Conservation (phyloP, 2,797 vertebrate species). For the Simalia tracyae region DNA sequence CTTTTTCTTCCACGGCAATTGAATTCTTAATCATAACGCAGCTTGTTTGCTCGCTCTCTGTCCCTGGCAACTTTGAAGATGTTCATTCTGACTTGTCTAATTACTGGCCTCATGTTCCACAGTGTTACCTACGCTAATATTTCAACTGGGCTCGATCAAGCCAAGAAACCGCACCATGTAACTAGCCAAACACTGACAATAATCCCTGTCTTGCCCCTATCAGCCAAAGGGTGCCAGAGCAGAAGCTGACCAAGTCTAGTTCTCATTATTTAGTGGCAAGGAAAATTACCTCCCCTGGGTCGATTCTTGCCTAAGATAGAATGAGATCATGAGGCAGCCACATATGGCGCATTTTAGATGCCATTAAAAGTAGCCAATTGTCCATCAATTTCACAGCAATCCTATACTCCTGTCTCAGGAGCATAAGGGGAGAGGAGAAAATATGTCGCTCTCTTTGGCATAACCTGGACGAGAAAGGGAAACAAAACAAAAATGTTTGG, state of each 20-base stretch:
- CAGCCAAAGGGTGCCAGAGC: constrained; percentile 2
- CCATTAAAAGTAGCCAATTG: neutral
- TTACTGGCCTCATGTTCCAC: neutral
- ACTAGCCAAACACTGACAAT: constrained; percentile 12
- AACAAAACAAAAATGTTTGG: neutral
- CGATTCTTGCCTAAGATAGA: neutral
- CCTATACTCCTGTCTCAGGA: neutral
- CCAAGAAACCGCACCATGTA: constrained; percentile 3
- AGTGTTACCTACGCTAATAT: constrained; percentile 1
- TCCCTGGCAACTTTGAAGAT: neutral
- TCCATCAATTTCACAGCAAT: neutral
- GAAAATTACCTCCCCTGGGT: neutral
- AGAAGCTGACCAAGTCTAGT: neutral
- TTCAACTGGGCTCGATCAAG: neutral
- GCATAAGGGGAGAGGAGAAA: neutral
- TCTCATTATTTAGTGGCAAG: neutral
- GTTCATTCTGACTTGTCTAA: constrained; percentile 11
- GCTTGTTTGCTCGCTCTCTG: neutral
- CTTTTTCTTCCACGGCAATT: neutral
- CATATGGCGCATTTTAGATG: neutral
- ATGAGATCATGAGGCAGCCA: neutral
- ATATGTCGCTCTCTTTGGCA: neutral
- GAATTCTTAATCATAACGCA: neutral
- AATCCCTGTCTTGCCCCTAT: constrained; percentile 11
- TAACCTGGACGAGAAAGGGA: neutral